Base-by-base conservation (phyloP, 2,797 vertebrate genomes). In the Malurus leucopterus region DNA sequence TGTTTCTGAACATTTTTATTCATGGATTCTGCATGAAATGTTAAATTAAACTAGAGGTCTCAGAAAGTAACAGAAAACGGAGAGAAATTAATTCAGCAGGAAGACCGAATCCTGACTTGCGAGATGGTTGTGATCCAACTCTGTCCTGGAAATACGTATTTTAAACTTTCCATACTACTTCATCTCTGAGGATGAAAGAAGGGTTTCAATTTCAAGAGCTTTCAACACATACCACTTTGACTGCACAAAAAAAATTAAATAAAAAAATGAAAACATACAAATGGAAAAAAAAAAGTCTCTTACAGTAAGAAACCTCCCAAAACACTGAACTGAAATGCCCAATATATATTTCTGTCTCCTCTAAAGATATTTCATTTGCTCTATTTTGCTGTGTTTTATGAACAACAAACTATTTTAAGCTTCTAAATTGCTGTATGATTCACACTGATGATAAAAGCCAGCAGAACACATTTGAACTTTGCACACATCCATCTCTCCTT, bases 391-490 rank as follows among this genome's bases (percentile, higher is more conserved):
- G 67, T n/a, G 32, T 70, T 91, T 89, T 86, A 90, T 78, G 73
- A 88, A 80, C 49, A 92, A 80, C 15, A 6, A 87, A 93, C 80
- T 94, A 95, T 92, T 95, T 89, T 91, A 91, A 73, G 91, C 83
- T 73, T 76, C 71, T 86, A 84, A 95, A 94, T 88, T 91, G 88
- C 75, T 49, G 62, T 57, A 86, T 91, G 88, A 94, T 93, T 94
- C 90, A 92, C 68, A 7, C 5, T 73, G 84, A 79, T 90, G 77
- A 92, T 94, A 95, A 95, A 92, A 92, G 86, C 71, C 83, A 86
- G 78, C 32, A 83, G 89, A 91, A 93, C 62, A 85, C 69, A 82
- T 93, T 51, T 90, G 88, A 93, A 94, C 91, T 91, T 81, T 79
- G 74, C 74, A 89, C 88, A 88, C 76, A 93, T 91, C 74, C 61